Percentiles rank a stretch among this genome's conserved stretches.
phyloP scores from a whole-genome alignment of 2,113 vertebrate genomes.

The Paratilapia polleni region DNA sequence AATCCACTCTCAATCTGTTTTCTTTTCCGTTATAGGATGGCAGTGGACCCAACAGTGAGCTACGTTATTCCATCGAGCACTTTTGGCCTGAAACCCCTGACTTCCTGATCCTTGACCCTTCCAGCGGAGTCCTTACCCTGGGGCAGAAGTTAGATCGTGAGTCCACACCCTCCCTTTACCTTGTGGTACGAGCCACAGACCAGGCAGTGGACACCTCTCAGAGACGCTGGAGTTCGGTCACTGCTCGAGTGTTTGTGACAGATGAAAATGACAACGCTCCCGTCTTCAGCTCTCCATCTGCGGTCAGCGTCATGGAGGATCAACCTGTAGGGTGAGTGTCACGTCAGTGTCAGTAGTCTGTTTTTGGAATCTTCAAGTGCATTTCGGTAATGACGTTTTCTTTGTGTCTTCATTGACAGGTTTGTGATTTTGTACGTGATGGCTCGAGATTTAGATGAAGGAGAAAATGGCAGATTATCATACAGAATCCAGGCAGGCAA shows the following conservation, averaged over 20 bases:
- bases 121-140: slow-evolving; percentile 87
- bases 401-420: slow-evolving; percentile 37
- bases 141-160: slow-evolving; percentile 87
- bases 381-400: neutral
- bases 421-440: slow-evolving; percentile 88
- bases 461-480: slow-evolving; percentile 90
- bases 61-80: slow-evolving; percentile 87
- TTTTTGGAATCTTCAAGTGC: neutral
- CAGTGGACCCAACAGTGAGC: slow-evolving; percentile 91
- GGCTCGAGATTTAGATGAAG: slow-evolving; percentile 89
- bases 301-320: slow-evolving; percentile 89
- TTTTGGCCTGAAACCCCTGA: slow-evolving; percentile 79
- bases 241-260: slow-evolving; percentile 88
- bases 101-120: slow-evolving; percentile 84
- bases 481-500: slow-evolving; percentile 88
- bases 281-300: slow-evolving; percentile 84
- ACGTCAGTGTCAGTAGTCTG: neutral
- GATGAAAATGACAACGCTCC: slow-evolving; percentile 93
- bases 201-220: slow-evolving; percentile 84
- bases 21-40: slow-evolving; percentile 78
- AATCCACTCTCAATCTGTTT: neutral
- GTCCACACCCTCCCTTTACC: slow-evolving; percentile 82
- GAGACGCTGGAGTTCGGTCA: slow-evolving; percentile 87
- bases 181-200: slow-evolving; percentile 90
- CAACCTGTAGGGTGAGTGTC: slow-evolving; percentile 83